These are phyloP conservation scores for Gymnosoma rotundatum DNA, from an alignment of 2,888 invertebrate genomes.

Conservation along the genomic window DNA sequence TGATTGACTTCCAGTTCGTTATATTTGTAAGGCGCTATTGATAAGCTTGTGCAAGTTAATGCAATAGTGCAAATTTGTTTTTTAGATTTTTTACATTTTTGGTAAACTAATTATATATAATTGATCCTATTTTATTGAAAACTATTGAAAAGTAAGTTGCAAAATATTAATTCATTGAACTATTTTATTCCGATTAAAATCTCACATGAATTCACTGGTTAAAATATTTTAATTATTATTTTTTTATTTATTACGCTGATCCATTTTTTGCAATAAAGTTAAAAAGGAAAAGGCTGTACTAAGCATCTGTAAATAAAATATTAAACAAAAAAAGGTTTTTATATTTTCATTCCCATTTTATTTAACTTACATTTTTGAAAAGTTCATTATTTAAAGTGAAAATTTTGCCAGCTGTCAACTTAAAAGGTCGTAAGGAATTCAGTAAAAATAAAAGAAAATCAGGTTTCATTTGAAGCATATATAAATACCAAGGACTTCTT, in stretches of 20 bases:
- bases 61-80: too few relatives aligned
- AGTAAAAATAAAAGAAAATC: slow-evolving; percentile 76
- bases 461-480: slow-evolving; percentile 74
- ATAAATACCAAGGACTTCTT: slow-evolving; percentile 77
- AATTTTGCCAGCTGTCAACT: slow-evolving; percentile 78
- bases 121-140: too few relatives aligned
- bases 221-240: too few relatives aligned
- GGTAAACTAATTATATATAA: too few relatives aligned
- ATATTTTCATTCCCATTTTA: not conserved
- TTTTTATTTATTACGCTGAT: slow-evolving; percentile 64
- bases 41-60: too few relatives aligned
- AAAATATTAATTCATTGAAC: too few relatives aligned
- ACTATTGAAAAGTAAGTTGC: too few relatives aligned
- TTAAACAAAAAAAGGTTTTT: not conserved
- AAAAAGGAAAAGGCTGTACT: slow-evolving; percentile 79
- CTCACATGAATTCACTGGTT: too few relatives aligned
- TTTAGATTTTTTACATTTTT: too few relatives aligned
- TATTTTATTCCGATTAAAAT: too few relatives aligned
- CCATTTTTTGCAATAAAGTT: slow-evolving; percentile 78
- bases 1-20: too few relatives aligned
- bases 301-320: slow-evolving; percentile 74
- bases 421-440: slow-evolving; percentile 73
- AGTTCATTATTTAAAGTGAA: slow-evolving; percentile 75
- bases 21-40: too few relatives aligned
- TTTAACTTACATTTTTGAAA: slow-evolving; percentile 69